Base-by-base conservation (phyloP, 2,888 invertebrate species). In the Carpatolechia fugitivella region DNA sequence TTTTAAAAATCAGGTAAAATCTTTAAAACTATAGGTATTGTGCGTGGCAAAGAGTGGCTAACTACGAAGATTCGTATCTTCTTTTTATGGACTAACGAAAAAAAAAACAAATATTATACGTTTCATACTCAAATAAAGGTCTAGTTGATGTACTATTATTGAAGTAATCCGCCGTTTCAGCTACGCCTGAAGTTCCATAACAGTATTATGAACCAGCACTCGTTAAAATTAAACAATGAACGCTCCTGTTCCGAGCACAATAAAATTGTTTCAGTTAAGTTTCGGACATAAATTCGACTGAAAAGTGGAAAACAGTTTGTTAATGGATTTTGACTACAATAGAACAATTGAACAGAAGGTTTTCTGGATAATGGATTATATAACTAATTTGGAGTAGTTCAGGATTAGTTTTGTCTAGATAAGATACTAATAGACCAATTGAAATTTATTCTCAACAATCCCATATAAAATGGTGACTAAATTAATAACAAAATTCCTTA, bases 201-300 rank as follows among this genome's bases (percentile, higher is more conserved):
- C 33, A 30, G 35, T 20, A 49, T 49, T 49, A 49, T 49, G 49
- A 31, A 30, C 47, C 47, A 49, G 31, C 35, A 35, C 49, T 49
- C 49, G 31, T 49, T 49, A 30, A 49, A 49, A 49, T 49, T 49
- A 49, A 49, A 49, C 49, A 49, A 49, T 49, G 35, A 20, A 33
- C 47, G 30, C 30, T n/a, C 29, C 16, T 16, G 29, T 24, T 44
- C 44, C n/a, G 44, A 44, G n/a, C 20, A 44, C 44, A 44, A 44
- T 24, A 24, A 24, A 24, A 24, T 44, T 44, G 44, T 44, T 44
- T 24, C 44, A 20, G 24, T 44, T 44, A 20, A 44, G 29, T 44
- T 44, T 44, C 13, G 44, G 29, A 44, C 29, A 20, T 44, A 20
- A 24, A 10, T 38, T 44, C 10, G n/a, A n/a, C 24, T 44, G 44